Evolutionary conservation across 2,888 invertebrate species (phyloP).

Genomic region (Xylota segnis): DNA sequence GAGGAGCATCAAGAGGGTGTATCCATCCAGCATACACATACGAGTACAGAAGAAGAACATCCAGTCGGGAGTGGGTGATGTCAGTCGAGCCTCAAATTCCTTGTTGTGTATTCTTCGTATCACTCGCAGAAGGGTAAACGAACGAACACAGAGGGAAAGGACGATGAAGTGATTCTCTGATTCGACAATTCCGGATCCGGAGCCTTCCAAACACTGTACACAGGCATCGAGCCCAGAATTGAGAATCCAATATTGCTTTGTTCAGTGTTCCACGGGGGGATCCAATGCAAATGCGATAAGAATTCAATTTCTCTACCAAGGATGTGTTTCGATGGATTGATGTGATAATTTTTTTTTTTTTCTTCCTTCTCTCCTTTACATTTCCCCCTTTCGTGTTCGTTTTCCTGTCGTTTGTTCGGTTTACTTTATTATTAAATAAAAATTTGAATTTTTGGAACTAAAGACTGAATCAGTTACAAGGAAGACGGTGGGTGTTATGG

Average conservation of each 20-base stretch:
- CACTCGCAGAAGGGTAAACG: constrained; percentile 24
- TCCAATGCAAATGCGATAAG: constrained; percentile 62
- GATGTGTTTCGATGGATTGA: constrained; percentile 51
- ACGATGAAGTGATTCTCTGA: constrained; percentile 54
- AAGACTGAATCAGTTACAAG: constrained; percentile 6
- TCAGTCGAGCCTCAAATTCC: constrained; percentile 12
- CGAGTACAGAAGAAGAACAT: background rate
- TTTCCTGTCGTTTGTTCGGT: background rate
- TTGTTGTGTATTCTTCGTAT: constrained; percentile 20
- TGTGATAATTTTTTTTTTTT: constrained; percentile 41
- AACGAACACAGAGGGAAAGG: background rate
- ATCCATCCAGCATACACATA: background rate
- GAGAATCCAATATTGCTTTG: constrained; percentile 45
- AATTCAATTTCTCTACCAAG: constrained; percentile 60
- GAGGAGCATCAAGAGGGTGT: constrained; percentile 17
- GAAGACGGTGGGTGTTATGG: background rate
- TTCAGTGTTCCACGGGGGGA: constrained; percentile 32
- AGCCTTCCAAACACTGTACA: constrained; percentile 20
- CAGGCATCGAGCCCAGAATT: constrained; percentile 8
- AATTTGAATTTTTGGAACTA: constrained; percentile 15
- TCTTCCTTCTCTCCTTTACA: background rate
- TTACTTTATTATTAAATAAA: constrained; percentile 12
- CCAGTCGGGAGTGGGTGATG: constrained; percentile 12
- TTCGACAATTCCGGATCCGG: constrained; percentile 25
- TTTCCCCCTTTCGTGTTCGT: background rate